Evolutionary conservation across 64 coral and sea anemone genomes (phyloP).

Genomic region (Catalaphyllia jardinei): DNA sequence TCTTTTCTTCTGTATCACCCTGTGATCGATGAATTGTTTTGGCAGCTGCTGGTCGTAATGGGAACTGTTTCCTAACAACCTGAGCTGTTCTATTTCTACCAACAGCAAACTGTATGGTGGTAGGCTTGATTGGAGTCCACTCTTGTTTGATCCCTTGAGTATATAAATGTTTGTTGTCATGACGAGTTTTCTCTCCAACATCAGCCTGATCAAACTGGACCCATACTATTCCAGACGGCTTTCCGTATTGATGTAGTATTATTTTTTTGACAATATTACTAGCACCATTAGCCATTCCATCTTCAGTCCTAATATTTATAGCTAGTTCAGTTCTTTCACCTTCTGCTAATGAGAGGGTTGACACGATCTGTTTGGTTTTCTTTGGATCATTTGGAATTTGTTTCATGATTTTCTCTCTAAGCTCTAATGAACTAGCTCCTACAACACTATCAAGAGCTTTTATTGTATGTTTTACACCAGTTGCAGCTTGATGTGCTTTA

Average conservation of each 20-base stretch:
- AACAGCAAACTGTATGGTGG: constrained; percentile 56
- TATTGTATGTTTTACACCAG: constrained; percentile 48
- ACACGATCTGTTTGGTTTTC: constrained; percentile 47
- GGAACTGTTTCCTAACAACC: constrained; percentile 43
- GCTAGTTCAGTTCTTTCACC: constrained; percentile 55
- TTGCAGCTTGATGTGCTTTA: constrained; percentile 42
- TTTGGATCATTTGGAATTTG: constrained; percentile 42
- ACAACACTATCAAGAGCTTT: constrained; percentile 23
- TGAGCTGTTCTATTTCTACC: constrained; percentile 57
- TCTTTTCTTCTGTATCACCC: constrained; percentile 46
- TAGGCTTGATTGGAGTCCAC: constrained; percentile 61
- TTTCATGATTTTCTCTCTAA: constrained; percentile 45
- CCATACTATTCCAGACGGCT: constrained; percentile 50
- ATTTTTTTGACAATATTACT: constrained; percentile 34
- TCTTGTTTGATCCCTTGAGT: constrained; percentile 27
- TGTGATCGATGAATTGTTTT: constrained; percentile 67
- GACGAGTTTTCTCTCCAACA: constrained; percentile 39
- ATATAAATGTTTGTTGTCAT: constrained; percentile 43
- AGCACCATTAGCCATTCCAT: constrained; percentile 48
- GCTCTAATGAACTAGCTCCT: constrained; percentile 21
- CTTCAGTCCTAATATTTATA: constrained; percentile 44
- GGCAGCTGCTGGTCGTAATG: constrained; percentile 39
- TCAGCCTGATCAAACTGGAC: constrained; percentile 50
- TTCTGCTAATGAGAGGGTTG: not conserved
- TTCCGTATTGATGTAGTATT: constrained; percentile 29